Evolutionary conservation across 2,797 vertebrate genomes (phyloP).

Genomic region (Platalea minor): DNA sequence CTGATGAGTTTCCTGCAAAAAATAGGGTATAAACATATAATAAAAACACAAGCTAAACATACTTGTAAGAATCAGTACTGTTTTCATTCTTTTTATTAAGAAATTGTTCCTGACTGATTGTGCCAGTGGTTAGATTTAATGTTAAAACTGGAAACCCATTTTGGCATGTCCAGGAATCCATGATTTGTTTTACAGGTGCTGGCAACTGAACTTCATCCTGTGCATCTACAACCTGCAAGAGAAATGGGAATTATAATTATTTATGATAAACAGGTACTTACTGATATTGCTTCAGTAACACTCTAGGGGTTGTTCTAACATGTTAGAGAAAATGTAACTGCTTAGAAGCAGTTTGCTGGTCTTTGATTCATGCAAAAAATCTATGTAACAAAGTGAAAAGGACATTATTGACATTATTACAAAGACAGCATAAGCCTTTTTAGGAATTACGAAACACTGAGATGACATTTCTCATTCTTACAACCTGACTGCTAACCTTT

Average conservation of each 20-base stretch:
- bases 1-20: neutral
- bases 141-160: slow-evolving; percentile 76
- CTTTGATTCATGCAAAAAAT: neutral
- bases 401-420: neutral
- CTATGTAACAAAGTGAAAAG: neutral
- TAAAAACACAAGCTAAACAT: slow-evolving; percentile 33
- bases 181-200: slow-evolving; percentile 75
- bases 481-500: neutral
- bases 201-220: slow-evolving; percentile 75
- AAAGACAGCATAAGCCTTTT: neutral
- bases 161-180: slow-evolving; percentile 80
- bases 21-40: neutral
- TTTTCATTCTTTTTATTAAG: slow-evolving; percentile 55
- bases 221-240: slow-evolving; percentile 70
- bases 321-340: neutral
- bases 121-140: slow-evolving; percentile 72
- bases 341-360: neutral
- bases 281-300: neutral
- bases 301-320: neutral
- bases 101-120: slow-evolving; percentile 72
- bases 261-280: neutral
- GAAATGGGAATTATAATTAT: slow-evolving; percentile 21
- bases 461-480: neutral
- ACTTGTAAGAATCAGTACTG: slow-evolving; percentile 65
- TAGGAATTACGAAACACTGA: neutral